Conservation (phyloP, 2,113 vertebrate species). For the Hymenochirus boettgeri region DNA sequence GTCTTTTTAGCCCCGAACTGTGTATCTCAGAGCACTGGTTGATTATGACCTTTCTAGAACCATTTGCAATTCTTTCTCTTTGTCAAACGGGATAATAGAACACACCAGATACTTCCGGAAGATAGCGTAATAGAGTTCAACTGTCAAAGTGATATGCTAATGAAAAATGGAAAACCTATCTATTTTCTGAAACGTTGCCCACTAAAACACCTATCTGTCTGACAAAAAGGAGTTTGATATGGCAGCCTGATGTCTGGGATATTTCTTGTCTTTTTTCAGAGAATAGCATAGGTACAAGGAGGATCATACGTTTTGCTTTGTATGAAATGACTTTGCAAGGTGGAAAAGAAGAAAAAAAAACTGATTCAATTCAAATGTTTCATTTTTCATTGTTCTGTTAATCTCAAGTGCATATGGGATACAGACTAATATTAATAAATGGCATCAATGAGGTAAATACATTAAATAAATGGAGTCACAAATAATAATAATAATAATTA, state of each 20-base stretch:
- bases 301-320: too few species aligned
- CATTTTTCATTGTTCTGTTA: too few species aligned
- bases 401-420: too few species aligned
- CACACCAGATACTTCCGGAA: constrained; percentile 66
- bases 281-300: constrained; percentile 10
- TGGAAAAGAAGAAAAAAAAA: too few species aligned
- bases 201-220: constrained; percentile 49
- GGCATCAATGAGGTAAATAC: too few species aligned
- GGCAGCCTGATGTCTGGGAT: constrained; percentile 43
- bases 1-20: constrained; percentile 52
- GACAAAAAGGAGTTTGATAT: constrained; percentile 47
- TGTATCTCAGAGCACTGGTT: constrained; percentile 56
- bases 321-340: too few species aligned
- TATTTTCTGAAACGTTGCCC: constrained; percentile 44
- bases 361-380: too few species aligned
- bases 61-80: constrained; percentile 66
- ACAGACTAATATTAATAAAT: too few species aligned
- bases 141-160: constrained; percentile 62
- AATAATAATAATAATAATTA: too few species aligned
- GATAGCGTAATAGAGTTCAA: constrained; percentile 70
- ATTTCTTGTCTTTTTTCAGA: constrained; percentile 53
- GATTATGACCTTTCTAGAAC: constrained; percentile 69
- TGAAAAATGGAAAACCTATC: constrained; percentile 68
- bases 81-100: constrained; percentile 65
- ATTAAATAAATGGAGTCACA: too few species aligned